Conservation (phyloP, 2,113 vertebrate species). For the Mustela nigripes region DNA sequence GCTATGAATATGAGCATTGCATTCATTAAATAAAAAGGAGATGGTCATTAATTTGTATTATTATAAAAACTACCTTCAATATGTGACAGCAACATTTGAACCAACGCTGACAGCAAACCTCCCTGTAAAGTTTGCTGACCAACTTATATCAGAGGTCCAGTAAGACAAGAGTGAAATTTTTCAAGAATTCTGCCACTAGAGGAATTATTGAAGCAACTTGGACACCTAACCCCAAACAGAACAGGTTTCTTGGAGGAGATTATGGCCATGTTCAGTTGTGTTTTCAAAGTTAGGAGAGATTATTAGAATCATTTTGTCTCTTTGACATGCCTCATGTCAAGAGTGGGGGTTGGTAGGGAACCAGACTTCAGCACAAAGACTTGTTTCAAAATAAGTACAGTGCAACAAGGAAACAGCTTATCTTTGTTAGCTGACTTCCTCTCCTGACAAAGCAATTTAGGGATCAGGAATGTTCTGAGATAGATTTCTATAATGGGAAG, state of each 20-base stretch:
- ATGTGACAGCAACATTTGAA: background rate
- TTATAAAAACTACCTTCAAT: background rate
- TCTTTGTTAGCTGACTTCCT: background rate
- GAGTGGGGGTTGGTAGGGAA: background rate
- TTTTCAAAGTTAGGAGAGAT: conserved; percentile 13
- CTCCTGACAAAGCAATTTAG: background rate
- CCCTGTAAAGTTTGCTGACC: background rate
- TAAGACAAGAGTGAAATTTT: background rate
- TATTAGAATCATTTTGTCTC: background rate
- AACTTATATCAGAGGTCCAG: background rate
- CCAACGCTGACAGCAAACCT: background rate
- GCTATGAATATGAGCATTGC: background rate
- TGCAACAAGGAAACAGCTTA: background rate
- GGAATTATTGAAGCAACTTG: background rate
- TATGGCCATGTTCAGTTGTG: background rate
- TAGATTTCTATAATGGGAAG: background rate
- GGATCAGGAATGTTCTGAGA: background rate
- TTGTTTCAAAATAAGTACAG: background rate
- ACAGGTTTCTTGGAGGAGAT: background rate
- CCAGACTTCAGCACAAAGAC: background rate
- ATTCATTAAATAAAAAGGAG: background rate
- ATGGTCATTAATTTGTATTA: conserved; percentile 8
- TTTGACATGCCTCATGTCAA: background rate
- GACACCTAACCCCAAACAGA: background rate
- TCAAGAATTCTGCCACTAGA: background rate